Base-by-base conservation (phyloP, 2,113 vertebrate genomes). In the Pedionomus torquatus region DNA sequence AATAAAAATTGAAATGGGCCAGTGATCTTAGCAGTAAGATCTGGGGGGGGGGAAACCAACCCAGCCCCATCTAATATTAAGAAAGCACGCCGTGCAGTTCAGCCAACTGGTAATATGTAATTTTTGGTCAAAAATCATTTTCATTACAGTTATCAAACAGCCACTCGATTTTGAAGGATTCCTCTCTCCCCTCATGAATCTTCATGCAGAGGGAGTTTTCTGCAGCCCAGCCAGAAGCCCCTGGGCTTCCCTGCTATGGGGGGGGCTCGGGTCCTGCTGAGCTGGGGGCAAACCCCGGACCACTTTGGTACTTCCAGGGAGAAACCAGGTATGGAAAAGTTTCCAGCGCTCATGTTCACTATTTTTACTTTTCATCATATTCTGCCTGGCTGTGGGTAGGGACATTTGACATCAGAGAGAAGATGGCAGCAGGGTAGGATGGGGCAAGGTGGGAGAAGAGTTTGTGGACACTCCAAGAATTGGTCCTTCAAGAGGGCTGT, bases 1-100 rank as follows among this genome's bases (percentile, higher is more conserved):
- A 98, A 98, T 98, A 98, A 98, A 98, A 97, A 98, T 97, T 98
- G 96, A 98, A 98, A 98, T 98, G 96, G 98, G 95, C 90, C 96
- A 96, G 84, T 94, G 96, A 98, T 97, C 97, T 97, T 97, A 95
- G 95, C 54, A 66, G 93, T 79, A 74, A 92, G 92, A 96, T 98
- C 87, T 89, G 49, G 12, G 49, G 12, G 3, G 2, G 14, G 44
- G 44, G 43, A 44, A 95, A 75, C 35, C 75, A 95, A 83, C 61
- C 41, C 89, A 94, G 77, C 70, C 75, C 95, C 91, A 83, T 87
- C 83, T 89, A 91, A 82, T 96, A 96, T 96, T 90, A 96, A 74
- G 83, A 71, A 97, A 95, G 75, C 93, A 94, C 65, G 74, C 48
- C 37, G 69, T 64, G 64, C 66, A 71, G 88, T 93, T 95, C 77